phyloP scores from a whole-genome alignment of 2,113 vertebrate species.

The Hyperopisus bebe region DNA sequence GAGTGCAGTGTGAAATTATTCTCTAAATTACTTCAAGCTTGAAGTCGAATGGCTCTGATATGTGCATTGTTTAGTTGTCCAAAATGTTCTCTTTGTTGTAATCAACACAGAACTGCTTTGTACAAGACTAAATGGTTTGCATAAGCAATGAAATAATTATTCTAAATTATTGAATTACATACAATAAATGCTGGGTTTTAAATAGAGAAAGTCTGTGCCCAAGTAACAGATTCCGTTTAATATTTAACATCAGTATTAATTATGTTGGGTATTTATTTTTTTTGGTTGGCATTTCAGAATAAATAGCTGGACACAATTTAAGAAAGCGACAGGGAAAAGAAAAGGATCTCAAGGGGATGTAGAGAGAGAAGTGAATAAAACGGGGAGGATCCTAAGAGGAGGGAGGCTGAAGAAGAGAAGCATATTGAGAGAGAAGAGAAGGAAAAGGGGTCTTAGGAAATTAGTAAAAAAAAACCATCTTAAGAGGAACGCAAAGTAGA shows the following conservation, averaged over 20 bases:
- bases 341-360: neutral
- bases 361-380: neutral
- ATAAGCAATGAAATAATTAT: slow-evolving; percentile 19
- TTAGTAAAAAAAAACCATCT: neutral
- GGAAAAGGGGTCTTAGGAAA: neutral
- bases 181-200: neutral
- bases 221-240: neutral
- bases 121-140: slow-evolving; percentile 9
- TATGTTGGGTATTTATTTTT: neutral
- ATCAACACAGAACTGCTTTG: slow-evolving; percentile 20
- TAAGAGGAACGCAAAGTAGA: neutral
- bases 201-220: neutral
- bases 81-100: slow-evolving; percentile 21
- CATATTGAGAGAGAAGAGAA: neutral
- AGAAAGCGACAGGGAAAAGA: neutral
- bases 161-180: neutral
- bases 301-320: neutral
- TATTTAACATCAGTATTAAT: neutral
- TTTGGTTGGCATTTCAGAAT: neutral
- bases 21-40: neutral
- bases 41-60: neutral
- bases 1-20: neutral
- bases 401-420: neutral
- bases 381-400: neutral
- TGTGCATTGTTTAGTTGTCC: slow-evolving; percentile 6